phyloP scores from a whole-genome alignment of 1,140 invertebrate species.

The Pinna nobilis region DNA sequence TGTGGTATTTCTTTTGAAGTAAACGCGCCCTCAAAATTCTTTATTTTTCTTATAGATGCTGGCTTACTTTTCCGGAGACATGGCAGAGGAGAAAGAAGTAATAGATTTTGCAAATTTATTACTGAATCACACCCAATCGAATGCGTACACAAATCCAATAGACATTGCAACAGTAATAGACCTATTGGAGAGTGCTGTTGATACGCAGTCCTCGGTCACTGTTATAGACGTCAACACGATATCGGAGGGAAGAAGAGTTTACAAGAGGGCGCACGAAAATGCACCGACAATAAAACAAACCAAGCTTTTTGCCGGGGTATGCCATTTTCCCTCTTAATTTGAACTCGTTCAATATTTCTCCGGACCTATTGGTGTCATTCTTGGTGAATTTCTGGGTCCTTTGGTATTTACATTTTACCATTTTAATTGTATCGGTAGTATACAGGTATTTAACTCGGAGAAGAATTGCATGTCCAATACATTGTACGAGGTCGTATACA shows the following conservation, averaged over 20 bases:
- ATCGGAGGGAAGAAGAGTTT: constrained; percentile 51
- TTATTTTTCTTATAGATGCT: too few relatives aligned
- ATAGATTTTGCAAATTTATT: constrained; percentile 60
- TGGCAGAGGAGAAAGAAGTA: constrained; percentile 57
- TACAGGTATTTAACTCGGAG: too few relatives aligned
- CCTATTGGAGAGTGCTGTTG: constrained; percentile 60
- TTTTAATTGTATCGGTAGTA: too few relatives aligned
- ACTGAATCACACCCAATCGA: constrained; percentile 62
- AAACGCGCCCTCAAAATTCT: too few relatives aligned
- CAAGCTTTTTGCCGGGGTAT: not conserved
- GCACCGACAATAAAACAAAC: constrained; percentile 66
- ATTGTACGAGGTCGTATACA: too few relatives aligned
- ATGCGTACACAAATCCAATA: constrained; percentile 66
- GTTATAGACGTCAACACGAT: constrained; percentile 57
- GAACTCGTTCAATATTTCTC: too few relatives aligned
- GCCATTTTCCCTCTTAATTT: too few relatives aligned
- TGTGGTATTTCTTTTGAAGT: not conserved
- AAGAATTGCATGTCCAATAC: too few relatives aligned
- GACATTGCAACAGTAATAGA: constrained; percentile 73
- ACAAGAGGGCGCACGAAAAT: constrained; percentile 54
- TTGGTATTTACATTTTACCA: too few relatives aligned
- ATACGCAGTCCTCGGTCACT: constrained; percentile 64
- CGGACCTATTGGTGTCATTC: too few relatives aligned
- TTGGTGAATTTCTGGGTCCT: too few relatives aligned
- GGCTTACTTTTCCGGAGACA: not conserved